phyloP scores from a whole-genome alignment of 2,797 vertebrate species.

The Phoebastria nigripes region DNA sequence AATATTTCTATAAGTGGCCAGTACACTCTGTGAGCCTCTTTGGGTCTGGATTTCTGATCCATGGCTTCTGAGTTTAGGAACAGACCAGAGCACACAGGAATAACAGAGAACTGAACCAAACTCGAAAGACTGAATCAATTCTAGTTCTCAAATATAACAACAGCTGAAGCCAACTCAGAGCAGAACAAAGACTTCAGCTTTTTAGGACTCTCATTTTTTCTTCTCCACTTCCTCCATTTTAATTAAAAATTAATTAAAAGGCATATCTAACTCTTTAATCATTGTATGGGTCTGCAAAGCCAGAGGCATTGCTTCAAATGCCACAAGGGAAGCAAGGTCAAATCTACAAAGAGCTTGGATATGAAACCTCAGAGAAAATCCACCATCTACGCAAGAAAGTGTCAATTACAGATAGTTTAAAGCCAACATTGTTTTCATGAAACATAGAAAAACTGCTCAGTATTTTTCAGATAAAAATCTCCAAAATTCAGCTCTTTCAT shows the following conservation, averaged over 20 bases:
- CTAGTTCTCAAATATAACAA: not conserved
- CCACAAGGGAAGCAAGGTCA: not conserved
- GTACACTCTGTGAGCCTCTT: not conserved
- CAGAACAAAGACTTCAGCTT: not conserved
- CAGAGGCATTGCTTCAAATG: not conserved
- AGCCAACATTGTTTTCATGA: not conserved
- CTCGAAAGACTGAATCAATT: not conserved
- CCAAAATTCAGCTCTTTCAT: not conserved
- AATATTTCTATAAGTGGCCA: not conserved
- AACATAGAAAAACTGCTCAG: not conserved
- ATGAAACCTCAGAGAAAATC: not conserved
- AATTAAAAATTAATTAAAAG: conserved; percentile 50
- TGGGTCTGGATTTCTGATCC: not conserved
- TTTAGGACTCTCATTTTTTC: not conserved
- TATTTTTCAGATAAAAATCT: not conserved
- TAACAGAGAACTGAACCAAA: not conserved
- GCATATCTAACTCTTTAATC: conserved; percentile 9
- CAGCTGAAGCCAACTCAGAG: not conserved
- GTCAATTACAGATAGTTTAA: not conserved
- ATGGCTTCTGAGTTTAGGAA: not conserved
- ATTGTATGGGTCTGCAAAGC: not conserved
- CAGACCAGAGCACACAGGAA: not conserved
- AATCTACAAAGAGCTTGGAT: not conserved
- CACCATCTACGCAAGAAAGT: not conserved
- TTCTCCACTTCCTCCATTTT: not conserved